Percentiles rank a stretch among this genome's conserved stretches.
phyloP scores from a whole-genome alignment of 2,797 vertebrate genomes.

The Sparidentex hasta region DNA sequence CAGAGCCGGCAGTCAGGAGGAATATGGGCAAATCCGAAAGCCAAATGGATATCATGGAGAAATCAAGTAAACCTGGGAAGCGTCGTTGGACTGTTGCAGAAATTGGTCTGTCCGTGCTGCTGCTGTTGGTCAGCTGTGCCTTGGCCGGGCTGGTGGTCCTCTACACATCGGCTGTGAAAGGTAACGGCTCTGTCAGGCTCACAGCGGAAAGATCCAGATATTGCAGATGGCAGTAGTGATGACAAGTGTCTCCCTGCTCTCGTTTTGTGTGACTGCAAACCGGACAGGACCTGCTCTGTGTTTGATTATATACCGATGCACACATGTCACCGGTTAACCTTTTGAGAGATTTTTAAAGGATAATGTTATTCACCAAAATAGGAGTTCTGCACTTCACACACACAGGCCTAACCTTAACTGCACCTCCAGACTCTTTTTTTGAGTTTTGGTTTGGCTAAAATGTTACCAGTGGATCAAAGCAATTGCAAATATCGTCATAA shows the following conservation, averaged over 20 bases:
- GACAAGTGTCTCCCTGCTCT: slow-evolving; percentile 28
- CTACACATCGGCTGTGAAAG: slow-evolving; percentile 89
- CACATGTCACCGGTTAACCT: not conserved
- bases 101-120: slow-evolving; percentile 88
- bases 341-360: slow-evolving; percentile 8
- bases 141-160: slow-evolving; percentile 91
- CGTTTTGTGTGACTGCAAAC: slow-evolving; percentile 17
- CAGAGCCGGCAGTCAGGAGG: slow-evolving; percentile 80
- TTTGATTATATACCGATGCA: slow-evolving; percentile 4
- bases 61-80: slow-evolving; percentile 87
- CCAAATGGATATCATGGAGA: slow-evolving; percentile 94
- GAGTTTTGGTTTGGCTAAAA: not conserved
- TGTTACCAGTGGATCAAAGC: not conserved
- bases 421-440: not conserved
- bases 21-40: slow-evolving; percentile 95
- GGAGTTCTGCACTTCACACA: not conserved
- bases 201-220: slow-evolving; percentile 39
- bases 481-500: not conserved
- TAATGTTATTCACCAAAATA: slow-evolving; percentile 1
- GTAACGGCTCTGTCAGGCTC: slow-evolving; percentile 79
- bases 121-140: slow-evolving; percentile 91
- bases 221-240: slow-evolving; percentile 39
- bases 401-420: not conserved
- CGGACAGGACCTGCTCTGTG: slow-evolving; percentile 9
- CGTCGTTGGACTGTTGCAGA: slow-evolving; percentile 88